Evolutionary conservation across 2,888 invertebrate species (phyloP).

Genomic region (Calameuta idolon): DNA sequence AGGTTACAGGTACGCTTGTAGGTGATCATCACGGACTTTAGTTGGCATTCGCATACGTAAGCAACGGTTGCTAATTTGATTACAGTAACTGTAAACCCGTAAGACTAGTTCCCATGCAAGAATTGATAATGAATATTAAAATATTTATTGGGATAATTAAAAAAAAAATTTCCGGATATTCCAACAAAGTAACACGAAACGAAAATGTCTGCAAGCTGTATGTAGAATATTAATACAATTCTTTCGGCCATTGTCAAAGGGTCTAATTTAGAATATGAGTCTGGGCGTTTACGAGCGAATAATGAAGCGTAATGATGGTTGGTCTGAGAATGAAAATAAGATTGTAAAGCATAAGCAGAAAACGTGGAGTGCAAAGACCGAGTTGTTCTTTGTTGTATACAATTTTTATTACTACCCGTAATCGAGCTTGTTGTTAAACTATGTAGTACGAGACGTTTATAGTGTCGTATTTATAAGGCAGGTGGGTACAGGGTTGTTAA

Average conservation of each 20-base stretch:
- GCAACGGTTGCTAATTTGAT: background rate
- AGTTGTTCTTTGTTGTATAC: background rate
- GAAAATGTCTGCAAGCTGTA: background rate
- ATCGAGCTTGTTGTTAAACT: background rate
- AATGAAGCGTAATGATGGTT: constrained; percentile 41
- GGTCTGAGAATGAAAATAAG: constrained; percentile 15
- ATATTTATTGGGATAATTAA: background rate
- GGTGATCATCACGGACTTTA: background rate
- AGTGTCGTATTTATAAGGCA: background rate
- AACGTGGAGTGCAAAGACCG: background rate
- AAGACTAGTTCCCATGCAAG: background rate
- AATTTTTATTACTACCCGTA: background rate
- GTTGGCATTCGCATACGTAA: background rate
- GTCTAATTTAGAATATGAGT: constrained; percentile 30
- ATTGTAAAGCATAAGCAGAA: constrained; percentile 7
- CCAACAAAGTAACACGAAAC: background rate
- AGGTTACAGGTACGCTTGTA: background rate
- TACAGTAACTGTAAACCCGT: background rate
- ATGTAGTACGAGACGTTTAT: background rate
- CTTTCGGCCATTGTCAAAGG: constrained; percentile 23
- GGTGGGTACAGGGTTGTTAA: background rate
- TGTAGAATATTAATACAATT: background rate
- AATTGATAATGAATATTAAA: background rate
- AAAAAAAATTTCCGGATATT: background rate
- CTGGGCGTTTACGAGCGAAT: constrained; percentile 43